These are phyloP conservation scores for Pseudorectes ferrugineus DNA, from an alignment of 2,113 vertebrate species.

Conservation along the genomic window DNA sequence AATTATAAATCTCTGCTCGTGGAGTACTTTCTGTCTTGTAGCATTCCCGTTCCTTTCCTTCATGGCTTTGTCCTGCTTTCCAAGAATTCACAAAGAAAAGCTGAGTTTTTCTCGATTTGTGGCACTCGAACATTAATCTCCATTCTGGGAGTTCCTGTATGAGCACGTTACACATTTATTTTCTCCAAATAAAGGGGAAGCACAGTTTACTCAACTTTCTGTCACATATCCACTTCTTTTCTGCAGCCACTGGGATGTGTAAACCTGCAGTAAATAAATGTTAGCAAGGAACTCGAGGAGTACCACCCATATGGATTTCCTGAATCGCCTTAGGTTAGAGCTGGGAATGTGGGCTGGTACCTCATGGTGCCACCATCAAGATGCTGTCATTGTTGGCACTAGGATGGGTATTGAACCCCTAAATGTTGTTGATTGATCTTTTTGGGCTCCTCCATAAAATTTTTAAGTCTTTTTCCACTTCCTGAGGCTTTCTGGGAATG, in stretches of 20 bases:
- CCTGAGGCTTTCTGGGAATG: neutral
- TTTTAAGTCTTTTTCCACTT: neutral
- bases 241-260: neutral
- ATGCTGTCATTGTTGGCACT: neutral
- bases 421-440: neutral
- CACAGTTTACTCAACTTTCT: neutral
- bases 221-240: neutral
- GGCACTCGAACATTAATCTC: neutral
- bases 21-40: neutral
- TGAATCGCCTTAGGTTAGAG: neutral
- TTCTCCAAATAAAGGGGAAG: neutral
- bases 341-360: neutral
- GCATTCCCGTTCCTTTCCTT: neutral
- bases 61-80: neutral
- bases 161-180: neutral
- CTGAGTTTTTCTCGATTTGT: neutral
- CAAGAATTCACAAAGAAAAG: neutral
- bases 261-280: neutral
- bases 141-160: neutral
- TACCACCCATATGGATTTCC: neutral
- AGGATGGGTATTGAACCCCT: neutral
- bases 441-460: neutral
- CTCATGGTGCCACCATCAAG: neutral
- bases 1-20: conserved; percentile 34
- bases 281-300: neutral